These are phyloP conservation scores for Dolichallabes microphthalmus DNA, from an alignment of 2,113 vertebrate genomes.

Conservation along the genomic window DNA sequence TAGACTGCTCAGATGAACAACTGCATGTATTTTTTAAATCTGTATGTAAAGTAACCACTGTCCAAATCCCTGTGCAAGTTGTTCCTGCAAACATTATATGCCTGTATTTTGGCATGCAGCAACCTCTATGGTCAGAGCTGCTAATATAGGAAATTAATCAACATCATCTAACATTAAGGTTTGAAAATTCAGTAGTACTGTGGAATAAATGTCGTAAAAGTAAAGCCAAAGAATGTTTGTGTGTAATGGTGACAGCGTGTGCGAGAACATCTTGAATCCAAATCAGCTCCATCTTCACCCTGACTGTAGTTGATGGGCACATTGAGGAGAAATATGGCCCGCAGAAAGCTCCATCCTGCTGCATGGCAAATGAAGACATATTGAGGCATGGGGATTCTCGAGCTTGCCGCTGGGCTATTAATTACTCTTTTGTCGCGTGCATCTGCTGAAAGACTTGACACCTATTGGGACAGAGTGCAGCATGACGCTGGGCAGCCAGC, in stretches of 20 bases:
- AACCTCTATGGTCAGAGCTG: not conserved
- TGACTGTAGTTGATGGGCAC: constrained; percentile 68
- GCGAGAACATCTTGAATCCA: constrained; percentile 24
- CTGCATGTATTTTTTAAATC: not conserved
- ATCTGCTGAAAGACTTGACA: constrained; percentile 69
- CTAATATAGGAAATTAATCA: not conserved
- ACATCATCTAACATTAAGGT: not conserved
- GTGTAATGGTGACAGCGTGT: not conserved
- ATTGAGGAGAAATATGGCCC: constrained; percentile 73
- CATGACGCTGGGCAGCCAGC: constrained; percentile 50
- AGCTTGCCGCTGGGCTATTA: constrained; percentile 74
- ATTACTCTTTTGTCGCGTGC: constrained; percentile 89
- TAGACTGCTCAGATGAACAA: not conserved
- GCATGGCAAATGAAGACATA: constrained; percentile 74
- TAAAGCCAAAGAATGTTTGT: constrained; percentile 11
- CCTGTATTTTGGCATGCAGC: not conserved
- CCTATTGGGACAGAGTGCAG: constrained; percentile 50
- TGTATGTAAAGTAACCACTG: not conserved
- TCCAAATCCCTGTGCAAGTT: not conserved
- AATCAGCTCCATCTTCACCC: constrained; percentile 21
- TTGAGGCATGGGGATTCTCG: constrained; percentile 63
- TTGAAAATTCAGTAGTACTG: not conserved
- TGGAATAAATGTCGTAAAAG: not conserved
- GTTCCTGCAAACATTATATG: not conserved
- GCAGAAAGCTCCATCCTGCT: constrained; percentile 61